Conservation (phyloP, 2,113 vertebrate genomes). For the Acrocephalus kingi region DNA sequence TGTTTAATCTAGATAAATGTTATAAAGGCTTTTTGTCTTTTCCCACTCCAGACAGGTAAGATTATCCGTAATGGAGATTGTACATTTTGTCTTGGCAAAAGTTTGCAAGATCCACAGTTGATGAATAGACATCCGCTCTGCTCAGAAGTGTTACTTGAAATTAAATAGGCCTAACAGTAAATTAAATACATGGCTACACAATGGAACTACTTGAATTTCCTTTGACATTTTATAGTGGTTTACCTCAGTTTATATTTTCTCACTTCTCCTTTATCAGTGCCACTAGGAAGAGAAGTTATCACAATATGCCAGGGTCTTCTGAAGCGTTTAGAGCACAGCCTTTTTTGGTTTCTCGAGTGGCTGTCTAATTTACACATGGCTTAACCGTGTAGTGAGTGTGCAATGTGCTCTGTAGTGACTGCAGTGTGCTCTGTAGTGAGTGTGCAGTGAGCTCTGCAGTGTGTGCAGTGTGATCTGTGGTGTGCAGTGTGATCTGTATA, state of each 20-base stretch:
- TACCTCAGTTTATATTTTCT: background rate
- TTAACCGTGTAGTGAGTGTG: rapidly evolving
- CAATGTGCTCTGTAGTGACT: background rate
- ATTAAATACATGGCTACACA: background rate
- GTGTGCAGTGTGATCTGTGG: no score
- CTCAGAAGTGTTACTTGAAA: constrained; percentile 10
- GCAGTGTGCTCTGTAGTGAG: no score
- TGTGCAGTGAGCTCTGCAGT: no score
- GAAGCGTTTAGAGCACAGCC: background rate
- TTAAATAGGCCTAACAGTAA: background rate
- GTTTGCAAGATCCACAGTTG: background rate
- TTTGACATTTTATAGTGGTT: background rate
- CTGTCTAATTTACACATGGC: background rate
- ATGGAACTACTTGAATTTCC: background rate
- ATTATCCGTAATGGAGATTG: background rate
- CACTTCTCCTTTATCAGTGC: background rate
- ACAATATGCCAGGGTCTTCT: background rate
- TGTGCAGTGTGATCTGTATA: no score
- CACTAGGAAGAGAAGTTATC: background rate
- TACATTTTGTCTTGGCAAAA: constrained; percentile 36
- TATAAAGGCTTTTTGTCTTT: constrained; percentile 36
- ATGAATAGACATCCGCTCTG: background rate
- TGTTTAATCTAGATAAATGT: constrained; percentile 65
- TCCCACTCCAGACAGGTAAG: constrained; percentile 48
- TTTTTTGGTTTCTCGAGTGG: background rate